Conservation (phyloP, 2,113 vertebrate genomes). For the Myotis davidii region DNA sequence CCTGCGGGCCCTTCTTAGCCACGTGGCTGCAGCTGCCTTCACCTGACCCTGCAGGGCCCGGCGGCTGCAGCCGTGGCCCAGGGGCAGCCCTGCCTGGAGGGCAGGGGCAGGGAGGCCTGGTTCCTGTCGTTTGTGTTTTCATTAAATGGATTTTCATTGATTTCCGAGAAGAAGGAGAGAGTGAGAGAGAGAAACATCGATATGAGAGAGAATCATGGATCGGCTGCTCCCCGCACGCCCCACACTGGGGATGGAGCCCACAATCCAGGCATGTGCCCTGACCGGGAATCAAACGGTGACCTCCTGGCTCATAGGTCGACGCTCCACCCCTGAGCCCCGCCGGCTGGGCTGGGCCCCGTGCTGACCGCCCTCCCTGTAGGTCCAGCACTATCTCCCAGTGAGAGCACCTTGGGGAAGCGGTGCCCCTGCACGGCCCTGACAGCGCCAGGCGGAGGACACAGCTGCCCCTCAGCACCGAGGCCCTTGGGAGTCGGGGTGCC, state of each 20-base stretch:
- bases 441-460: not conserved
- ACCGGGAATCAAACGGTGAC: too few species aligned
- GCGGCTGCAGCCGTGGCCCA: not conserved
- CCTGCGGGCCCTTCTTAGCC: not conserved
- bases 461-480: not conserved
- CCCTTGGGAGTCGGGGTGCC: not conserved
- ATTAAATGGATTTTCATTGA: too few species aligned
- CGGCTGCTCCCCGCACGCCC: too few species aligned
- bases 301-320: too few species aligned
- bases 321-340: too few species aligned
- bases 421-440: not conserved
- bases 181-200: too few species aligned
- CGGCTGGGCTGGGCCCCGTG: fast-evolving
- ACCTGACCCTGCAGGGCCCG: not conserved
- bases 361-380: too few species aligned
- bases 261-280: too few species aligned
- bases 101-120: not conserved
- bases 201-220: too few species aligned
- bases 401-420: not conserved
- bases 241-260: too few species aligned
- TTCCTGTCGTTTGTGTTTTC: not conserved
- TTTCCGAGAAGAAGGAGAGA: too few species aligned
- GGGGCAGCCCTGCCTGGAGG: not conserved
- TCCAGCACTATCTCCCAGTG: not conserved
- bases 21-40: not conserved